Conservation (phyloP, 2,888 invertebrate genomes). For the Argyresthia goedartella region DNA sequence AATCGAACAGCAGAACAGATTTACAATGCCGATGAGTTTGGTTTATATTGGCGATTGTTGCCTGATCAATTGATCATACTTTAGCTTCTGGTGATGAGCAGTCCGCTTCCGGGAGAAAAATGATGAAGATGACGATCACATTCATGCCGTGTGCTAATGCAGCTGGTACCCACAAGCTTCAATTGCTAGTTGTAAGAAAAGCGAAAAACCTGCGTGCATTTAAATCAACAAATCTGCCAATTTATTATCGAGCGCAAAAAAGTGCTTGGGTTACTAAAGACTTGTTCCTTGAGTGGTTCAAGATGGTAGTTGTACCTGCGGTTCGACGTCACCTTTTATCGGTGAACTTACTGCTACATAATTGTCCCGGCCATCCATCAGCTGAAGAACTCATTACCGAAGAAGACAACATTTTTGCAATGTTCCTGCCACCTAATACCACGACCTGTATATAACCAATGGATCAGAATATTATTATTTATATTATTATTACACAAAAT, state of each 20-base stretch:
- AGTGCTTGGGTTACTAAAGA: conserved; percentile 20
- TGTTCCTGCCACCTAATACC: conserved; percentile 24
- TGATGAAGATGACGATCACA: conserved; percentile 14
- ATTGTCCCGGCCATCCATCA: conserved; percentile 18
- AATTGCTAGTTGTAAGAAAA: conserved; percentile 20
- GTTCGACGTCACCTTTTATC: conserved; percentile 12
- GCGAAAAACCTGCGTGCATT: conserved; percentile 20
- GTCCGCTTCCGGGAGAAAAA: conserved; percentile 9
- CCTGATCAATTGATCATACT: too few species aligned
- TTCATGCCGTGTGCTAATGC: conserved; percentile 21
- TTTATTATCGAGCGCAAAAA: conserved; percentile 19
- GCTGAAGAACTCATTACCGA: conserved; percentile 20
- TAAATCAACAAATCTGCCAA: conserved; percentile 19
- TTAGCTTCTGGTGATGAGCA: too few species aligned
- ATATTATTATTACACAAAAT: conserved; percentile 21
- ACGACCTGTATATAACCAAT: conserved; percentile 25
- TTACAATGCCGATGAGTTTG: too few species aligned
- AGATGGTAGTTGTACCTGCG: conserved; percentile 16
- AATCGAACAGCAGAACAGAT: too few species aligned
- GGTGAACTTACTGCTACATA: conserved; percentile 18
- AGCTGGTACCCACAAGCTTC: conserved; percentile 16
- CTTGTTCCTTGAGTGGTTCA: conserved; percentile 22
- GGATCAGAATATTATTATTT: conserved; percentile 24
- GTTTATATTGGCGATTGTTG: too few species aligned
- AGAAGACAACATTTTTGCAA: conserved; percentile 20